Base-by-base conservation (phyloP, 2,113 vertebrate genomes). In the Cebus imitator region DNA sequence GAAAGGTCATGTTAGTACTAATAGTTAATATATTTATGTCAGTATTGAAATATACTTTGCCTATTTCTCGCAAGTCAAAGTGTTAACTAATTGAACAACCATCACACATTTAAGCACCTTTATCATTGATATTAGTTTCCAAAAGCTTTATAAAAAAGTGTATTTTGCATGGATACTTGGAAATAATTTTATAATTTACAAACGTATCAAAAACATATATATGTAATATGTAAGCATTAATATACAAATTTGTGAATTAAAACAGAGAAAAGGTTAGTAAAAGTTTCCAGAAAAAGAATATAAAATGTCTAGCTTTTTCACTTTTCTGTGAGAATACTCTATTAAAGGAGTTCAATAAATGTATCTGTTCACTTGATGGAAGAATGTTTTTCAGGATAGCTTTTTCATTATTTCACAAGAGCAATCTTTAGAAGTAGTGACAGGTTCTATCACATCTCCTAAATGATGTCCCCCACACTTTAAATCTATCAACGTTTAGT, bases 121-220 rank as follows among this genome's bases (percentile, higher is more conserved):
- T 40, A 83, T 8, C 25, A 76, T 61, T 66, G 43, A 18, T 79
- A 79, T 70, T 37, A 27, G 18, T 68, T 84, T 87, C 57, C n/a
- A 79, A 90, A 91, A 37, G 40, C 5, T 81, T 58, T 83, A 57
- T 35, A 1, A 72, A 80, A 92, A 89, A 55, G 10, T 78, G 40
- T 52, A 30, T 96, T 87, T 78, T 66, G 20, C 32, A 86, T 58
- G 45, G 27, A 82, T 73, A 37, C 72, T 95, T 35, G 12, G 35
- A 93, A 90, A 95, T 80, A 85, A 93, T 75, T 92, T 82, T 86
- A 72, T 93, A 81, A 95, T 37, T 86, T 43, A 50, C 37, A 88
- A 91, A 64, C 30, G 13, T 70, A 45, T 94, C 78, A 12, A 81
- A 93, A 95, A 81, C 7, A 87, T 50, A 70, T 23, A 73, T 57